Percentiles rank a stretch among this genome's conserved stretches.
Evolutionary conservation across 2,797 vertebrate species (phyloP).

Genomic region (Cuculus canorus): DNA sequence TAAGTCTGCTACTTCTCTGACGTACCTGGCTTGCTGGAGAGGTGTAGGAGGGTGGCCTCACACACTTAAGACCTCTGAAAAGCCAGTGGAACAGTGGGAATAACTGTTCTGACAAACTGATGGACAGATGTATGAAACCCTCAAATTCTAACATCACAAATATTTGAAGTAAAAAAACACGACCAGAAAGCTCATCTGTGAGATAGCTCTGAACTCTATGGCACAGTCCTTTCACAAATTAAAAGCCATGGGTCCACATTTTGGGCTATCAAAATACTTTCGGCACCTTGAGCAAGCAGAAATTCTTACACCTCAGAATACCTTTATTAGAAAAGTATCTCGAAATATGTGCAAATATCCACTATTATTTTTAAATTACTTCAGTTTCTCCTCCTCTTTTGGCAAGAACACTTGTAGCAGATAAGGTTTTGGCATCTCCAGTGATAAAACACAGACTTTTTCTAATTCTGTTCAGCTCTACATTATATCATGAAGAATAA

Average conservation of each 20-base stretch:
- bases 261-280: neutral
- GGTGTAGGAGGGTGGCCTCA: neutral
- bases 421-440: conserved; percentile 1
- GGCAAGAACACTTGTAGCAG: neutral
- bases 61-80: neutral
- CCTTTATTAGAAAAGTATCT: neutral
- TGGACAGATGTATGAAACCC: neutral
- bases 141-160: neutral
- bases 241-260: neutral
- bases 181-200: neutral
- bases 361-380: neutral
- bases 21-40: neutral
- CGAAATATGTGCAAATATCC: neutral
- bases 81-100: neutral
- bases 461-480: neutral
- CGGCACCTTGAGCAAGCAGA: neutral
- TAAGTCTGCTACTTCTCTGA: neutral
- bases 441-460: conserved; percentile 7
- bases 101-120: neutral
- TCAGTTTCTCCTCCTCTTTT: neutral
- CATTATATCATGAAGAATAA: neutral
- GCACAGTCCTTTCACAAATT: neutral
- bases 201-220: neutral
- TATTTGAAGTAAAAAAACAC: neutral
- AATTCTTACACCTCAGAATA: neutral